A percentile compares a stretch with the other conserved stretches of the same genome.
Conservation (phyloP, 2,797 vertebrate genomes). For the Carduelis carduelis region DNA sequence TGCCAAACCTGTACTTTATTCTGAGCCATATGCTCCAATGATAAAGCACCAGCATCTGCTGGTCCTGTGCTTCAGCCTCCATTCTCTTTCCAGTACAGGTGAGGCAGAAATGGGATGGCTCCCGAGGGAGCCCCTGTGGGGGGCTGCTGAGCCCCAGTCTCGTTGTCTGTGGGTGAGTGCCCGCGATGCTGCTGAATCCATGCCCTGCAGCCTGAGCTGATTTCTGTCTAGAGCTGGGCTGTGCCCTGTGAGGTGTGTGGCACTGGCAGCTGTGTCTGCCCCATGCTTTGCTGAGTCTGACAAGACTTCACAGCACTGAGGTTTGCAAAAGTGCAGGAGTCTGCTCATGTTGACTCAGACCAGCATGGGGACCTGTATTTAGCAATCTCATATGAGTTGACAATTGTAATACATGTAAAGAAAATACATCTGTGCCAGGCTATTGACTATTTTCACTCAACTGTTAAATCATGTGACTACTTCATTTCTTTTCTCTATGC, state of each 20-base stretch:
- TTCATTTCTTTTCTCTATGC: neutral
- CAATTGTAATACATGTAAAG: neutral
- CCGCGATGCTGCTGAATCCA: neutral
- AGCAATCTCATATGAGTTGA: neutral
- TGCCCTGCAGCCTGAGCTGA: neutral
- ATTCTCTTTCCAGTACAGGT: neutral
- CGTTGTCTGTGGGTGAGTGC: neutral
- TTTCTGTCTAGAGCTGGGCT: no score
- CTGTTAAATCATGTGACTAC: neutral
- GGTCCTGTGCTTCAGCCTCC: neutral
- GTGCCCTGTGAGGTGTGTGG: fast-evolving
- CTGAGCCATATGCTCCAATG: fast-evolving
- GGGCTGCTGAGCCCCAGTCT: neutral
- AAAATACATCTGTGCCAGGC: neutral
- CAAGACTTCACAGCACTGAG: neutral
- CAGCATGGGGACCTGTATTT: fast-evolving
- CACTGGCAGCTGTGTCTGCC: neutral
- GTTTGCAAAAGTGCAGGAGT: neutral
- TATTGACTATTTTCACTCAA: neutral
- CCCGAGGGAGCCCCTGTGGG: neutral
- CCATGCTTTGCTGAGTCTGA: neutral
- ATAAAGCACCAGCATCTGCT: neutral
- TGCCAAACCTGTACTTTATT: neutral
- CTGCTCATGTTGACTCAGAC: neutral
- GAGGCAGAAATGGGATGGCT: neutral